phyloP scores from a whole-genome alignment of 2,888 invertebrate species.

The Folsomia manolachei region DNA sequence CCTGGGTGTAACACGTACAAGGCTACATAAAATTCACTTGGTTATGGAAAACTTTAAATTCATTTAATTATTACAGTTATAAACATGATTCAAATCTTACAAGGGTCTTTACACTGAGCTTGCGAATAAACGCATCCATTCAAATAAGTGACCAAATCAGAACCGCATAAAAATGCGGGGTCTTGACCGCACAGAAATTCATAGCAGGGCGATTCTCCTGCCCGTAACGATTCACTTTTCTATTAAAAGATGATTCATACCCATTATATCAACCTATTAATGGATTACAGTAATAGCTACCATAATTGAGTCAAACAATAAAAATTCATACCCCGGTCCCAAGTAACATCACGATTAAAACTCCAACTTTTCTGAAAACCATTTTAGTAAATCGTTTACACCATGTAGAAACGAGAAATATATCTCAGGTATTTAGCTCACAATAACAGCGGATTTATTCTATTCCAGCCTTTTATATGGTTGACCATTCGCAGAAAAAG shows the following conservation, averaged over 20 bases:
- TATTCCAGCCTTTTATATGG: too few relatives aligned
- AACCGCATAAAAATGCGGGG: not conserved
- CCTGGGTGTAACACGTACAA: not conserved
- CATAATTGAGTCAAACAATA: too few relatives aligned
- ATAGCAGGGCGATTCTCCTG: conserved; percentile 10
- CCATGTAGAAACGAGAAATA: too few relatives aligned
- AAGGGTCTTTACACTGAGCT: conserved; percentile 9
- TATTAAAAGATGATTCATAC: not conserved
- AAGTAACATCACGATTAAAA: not conserved
- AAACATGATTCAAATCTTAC: conserved; percentile 13
- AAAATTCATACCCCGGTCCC: not conserved
- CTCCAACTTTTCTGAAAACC: not conserved
- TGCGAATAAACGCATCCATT: conserved; percentile 11
- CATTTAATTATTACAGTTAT: too few relatives aligned
- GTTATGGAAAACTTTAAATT: not conserved
- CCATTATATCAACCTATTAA: too few relatives aligned
- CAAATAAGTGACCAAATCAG: conserved; percentile 5
- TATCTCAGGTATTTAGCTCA: too few relatives aligned
- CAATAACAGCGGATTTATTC: too few relatives aligned
- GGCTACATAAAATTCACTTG: conserved; percentile 1
- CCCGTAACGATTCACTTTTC: conserved; percentile 8
- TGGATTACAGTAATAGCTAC: too few relatives aligned
- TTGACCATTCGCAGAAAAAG: not conserved
- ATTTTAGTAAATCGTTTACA: not conserved
- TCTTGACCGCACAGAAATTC: conserved; percentile 12